Evolutionary conservation across 2,797 vertebrate species (phyloP), one percentile per base, ranked within the genome.

Genomic region (Prionace glauca): DNA sequence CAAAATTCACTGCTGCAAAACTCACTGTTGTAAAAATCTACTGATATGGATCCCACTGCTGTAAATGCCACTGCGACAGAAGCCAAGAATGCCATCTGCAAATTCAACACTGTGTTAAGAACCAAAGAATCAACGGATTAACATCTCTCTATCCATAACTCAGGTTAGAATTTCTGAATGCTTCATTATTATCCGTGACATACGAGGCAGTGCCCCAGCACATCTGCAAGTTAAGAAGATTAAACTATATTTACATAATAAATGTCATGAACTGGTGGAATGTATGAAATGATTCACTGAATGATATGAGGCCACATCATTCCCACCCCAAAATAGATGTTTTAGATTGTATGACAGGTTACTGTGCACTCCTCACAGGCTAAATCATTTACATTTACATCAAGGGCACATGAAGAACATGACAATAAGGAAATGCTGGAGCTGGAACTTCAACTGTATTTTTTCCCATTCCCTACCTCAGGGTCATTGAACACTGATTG

Each of bases 221-320:
- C 90, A 92, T 67, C 18, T 65, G 60, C 88, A 92, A 92, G 62
- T 69, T 92, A 69, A 69, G 88, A 91, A 91, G 90, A 69, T 92
- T 92, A 36, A 91, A 92, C 69, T 92, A 69, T 24, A 92, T 92
- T 69, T 92, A 12, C 90, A 92, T 69, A 50, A 36, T 69, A 92
- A 92, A 92, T 69, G 65, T 18, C n/a, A 7, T 69, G 36, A 0
- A 41, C 62, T 36, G 20, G 22, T 92, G 90, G n/a, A 92, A 69
- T 41, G 20, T 41, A 69, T 16, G 16, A 92, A 92, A 92, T 36
- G 36, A 92, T 92, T 41, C 20, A 91, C n/a, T 69, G 32, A 10
- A 65, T 24, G 45, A 36, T 92, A 92, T 92, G n/a, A 45, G 65
- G 36, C 18, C 3, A 92, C 9, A 26, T 92, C 10, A 69, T 92